Conservation (phyloP, 1,140 invertebrate species). For the Aphidius ervi region DNA sequence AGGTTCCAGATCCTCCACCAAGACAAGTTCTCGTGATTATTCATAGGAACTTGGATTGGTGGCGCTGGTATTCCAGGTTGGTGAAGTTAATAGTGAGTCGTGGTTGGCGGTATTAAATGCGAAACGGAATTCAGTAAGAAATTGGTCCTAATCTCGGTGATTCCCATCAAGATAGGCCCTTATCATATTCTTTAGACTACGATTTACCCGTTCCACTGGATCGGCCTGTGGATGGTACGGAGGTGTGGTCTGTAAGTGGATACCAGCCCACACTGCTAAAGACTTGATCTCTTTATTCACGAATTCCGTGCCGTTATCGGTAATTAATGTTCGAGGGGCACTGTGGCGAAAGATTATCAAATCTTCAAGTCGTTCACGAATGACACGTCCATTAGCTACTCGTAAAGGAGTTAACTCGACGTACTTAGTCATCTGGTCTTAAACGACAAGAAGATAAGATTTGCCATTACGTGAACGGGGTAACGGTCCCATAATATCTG, state of each 20-base stretch:
- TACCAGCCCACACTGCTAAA: conserved; percentile 18
- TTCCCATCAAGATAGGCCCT: conserved; percentile 35
- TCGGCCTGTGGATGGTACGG: conserved; percentile 47
- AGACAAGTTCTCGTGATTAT: too few relatives aligned
- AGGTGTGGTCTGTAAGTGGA: conserved; percentile 31
- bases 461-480: background rate
- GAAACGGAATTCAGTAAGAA: conserved; percentile 34
- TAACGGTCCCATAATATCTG: background rate
- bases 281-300: conserved; percentile 21
- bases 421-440: conserved; percentile 4
- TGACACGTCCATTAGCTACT: background rate
- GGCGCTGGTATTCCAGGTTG: conserved; percentile 24
- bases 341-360: conserved; percentile 8
- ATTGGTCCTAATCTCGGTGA: conserved; percentile 41
- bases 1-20: too few relatives aligned
- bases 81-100: conserved; percentile 33
- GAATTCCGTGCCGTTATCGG: conserved; percentile 32
- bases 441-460: background rate
- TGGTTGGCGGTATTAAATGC: conserved; percentile 43
- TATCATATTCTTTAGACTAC: conserved; percentile 40
- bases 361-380: background rate
- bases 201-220: conserved; percentile 43
- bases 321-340: conserved; percentile 7
- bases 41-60: too few relatives aligned
- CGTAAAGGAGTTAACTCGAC: background rate